Conservation (phyloP, 64 coral and sea anemone species). For the Stichodactyla helianthus region DNA sequence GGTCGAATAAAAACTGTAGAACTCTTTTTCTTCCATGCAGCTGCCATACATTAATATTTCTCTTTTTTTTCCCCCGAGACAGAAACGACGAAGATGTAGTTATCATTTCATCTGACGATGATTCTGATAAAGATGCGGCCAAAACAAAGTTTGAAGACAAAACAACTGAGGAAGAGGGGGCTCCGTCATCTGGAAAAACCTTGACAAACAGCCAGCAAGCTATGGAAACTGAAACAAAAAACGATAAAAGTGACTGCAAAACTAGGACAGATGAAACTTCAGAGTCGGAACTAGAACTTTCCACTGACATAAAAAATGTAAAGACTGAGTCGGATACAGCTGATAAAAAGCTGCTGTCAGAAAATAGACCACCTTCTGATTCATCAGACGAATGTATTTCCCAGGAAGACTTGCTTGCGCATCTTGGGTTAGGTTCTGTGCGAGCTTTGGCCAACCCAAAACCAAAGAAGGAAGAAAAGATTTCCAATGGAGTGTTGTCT, state of each 20-base stretch:
- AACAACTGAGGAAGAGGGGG: neutral
- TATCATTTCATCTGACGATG: slow-evolving; percentile 21
- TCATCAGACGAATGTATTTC: slow-evolving; percentile 89
- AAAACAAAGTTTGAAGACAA: neutral
- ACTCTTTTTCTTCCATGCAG: too few relatives aligned
- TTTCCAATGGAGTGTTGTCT: slow-evolving; percentile 46
- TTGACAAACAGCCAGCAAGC: neutral
- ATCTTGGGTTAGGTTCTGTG: slow-evolving; percentile 87
- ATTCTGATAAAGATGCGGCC: slow-evolving; percentile 28
- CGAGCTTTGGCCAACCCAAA: slow-evolving; percentile 44
- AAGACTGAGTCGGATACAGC: neutral
- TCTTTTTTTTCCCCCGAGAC: neutral
- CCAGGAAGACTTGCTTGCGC: slow-evolving; percentile 89
- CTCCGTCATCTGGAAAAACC: neutral
- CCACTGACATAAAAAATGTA: neutral
- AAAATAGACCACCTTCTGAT: neutral
- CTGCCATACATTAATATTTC: neutral
- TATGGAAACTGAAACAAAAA: neutral
- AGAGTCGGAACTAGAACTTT: neutral
- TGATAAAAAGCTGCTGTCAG: neutral
- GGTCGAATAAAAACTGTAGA: too few relatives aligned
- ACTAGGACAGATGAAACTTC: neutral
- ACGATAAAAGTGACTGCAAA: neutral
- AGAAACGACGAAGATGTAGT: slow-evolving; percentile 17
- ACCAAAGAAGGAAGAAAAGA: slow-evolving; percentile 62